Evolutionary conservation across 2,113 vertebrate species (phyloP), one percentile per base, ranked within the genome.

Genomic region (Platycercus adscitus): DNA sequence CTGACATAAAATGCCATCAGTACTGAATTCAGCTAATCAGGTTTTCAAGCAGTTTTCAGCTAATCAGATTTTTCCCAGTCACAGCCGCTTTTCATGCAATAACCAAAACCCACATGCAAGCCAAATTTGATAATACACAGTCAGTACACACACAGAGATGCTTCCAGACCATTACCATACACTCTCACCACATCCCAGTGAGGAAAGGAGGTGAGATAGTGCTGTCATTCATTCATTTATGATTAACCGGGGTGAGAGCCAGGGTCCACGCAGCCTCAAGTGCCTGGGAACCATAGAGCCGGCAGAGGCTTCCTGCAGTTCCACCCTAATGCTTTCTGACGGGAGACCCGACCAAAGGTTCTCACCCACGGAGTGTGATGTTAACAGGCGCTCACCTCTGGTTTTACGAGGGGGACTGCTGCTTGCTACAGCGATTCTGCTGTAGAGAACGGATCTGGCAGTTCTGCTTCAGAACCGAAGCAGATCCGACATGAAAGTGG

Each of bases 391-490:
- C 18, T 15, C 20, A 4, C 8, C 35, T 49, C 25, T 56, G 5
- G 13, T 37, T 18, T 9, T 19, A 23, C 0, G 5, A 17, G 3
- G 10, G 17, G 5, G 3, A 29, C 58, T 10, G 44, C 44, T 7
- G 10, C 19, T 44, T 28, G 21, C 55, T 35, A 9, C 35, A 47
- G 43, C 1, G 1, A 60, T 3, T 11, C 26, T 9, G 3, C 13
- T 35, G 23, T 37, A 8, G 29, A 55, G 13, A 11, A 71, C 24
- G 1, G 4, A 15, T 0, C 17, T 2, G 3, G 13, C 25, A n/a
- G 35, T 7, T 10, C 17, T 31, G 68, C 44, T 41, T 3, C 31
- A 39, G 21, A 17, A n/a, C 25, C 21, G 14, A 35, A 44, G 46
- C 43, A 12, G 20, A 25, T 18, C 39, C 7, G 76, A 25, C 33